phyloP scores from a whole-genome alignment of 2,797 vertebrate species.

The Alca torda region DNA sequence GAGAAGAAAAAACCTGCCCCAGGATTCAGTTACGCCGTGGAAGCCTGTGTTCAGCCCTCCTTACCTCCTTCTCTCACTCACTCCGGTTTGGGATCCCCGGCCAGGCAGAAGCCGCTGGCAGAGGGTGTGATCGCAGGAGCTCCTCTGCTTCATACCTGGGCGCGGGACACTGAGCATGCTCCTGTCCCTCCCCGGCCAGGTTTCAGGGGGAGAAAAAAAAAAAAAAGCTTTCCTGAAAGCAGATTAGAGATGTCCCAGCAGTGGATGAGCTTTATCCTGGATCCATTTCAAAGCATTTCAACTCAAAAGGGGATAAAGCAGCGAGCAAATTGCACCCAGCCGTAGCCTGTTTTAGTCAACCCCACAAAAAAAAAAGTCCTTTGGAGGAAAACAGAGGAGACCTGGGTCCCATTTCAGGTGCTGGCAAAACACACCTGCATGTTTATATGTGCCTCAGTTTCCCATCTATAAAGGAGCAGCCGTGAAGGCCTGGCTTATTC shows the following conservation, averaged over 20 bases:
- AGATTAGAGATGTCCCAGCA: not conserved
- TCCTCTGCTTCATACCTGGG: constrained; percentile 13
- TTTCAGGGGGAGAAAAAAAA: not conserved
- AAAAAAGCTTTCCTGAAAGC: not conserved
- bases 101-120: not conserved
- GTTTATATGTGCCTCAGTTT: not conserved
- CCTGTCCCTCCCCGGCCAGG: not conserved
- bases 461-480: not conserved
- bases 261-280: not conserved
- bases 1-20: not conserved
- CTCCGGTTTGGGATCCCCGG: constrained; percentile 4
- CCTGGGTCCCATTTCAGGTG: not conserved
- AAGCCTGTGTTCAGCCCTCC: not conserved
- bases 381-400: not conserved
- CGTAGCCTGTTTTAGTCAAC: not conserved
- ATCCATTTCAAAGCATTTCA: not conserved
- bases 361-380: not conserved
- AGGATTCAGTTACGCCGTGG: not conserved
- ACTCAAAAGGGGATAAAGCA: not conserved
- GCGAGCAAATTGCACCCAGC: not conserved
- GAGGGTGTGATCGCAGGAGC: not conserved
- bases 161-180: constrained; percentile 31
- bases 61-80: constrained; percentile 46
- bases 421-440: not conserved
- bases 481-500: not conserved